phyloP scores from a whole-genome alignment of 2,888 invertebrate species.

The Plemyria rubiginata region DNA sequence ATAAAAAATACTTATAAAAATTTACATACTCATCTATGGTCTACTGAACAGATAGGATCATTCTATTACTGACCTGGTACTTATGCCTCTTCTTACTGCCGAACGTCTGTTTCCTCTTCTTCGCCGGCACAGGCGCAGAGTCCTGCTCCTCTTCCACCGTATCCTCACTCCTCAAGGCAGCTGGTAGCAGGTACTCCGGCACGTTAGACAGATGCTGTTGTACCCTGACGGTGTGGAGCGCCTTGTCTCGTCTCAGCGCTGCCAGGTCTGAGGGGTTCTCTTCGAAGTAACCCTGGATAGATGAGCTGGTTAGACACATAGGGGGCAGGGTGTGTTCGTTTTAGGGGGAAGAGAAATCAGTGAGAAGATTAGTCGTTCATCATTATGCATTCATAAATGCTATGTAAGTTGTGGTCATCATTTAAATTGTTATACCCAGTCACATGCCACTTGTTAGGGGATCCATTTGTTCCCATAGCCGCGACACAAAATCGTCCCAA shows the following conservation, averaged over 20 bases:
- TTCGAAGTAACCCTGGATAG: slow-evolving; percentile 91
- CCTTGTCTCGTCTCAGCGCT: slow-evolving; percentile 93
- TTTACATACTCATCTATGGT: too few species aligned
- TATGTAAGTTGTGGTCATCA: slow-evolving; percentile 59
- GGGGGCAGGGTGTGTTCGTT: background rate
- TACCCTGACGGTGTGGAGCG: slow-evolving; percentile 92
- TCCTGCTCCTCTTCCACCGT: slow-evolving; percentile 68
- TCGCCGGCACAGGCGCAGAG: slow-evolving; percentile 49
- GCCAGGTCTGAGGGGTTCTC: slow-evolving; percentile 95
- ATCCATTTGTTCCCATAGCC: too few species aligned
- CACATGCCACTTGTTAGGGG: background rate
- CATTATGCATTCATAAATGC: slow-evolving; percentile 64
- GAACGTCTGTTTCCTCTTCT: slow-evolving; percentile 66
- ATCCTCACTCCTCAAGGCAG: slow-evolving; percentile 88
- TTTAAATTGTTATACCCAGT: background rate
- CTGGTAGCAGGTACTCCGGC: slow-evolving; percentile 96
- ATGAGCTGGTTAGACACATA: slow-evolving; percentile 4
- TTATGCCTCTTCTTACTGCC: slow-evolving; percentile 75
- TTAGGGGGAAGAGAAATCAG: slow-evolving; percentile 52
- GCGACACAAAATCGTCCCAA: too few species aligned
- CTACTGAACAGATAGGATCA: too few species aligned
- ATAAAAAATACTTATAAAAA: too few species aligned
- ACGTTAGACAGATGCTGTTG: slow-evolving; percentile 95
- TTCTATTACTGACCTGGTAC: slow-evolving; percentile 63
- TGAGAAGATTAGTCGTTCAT: slow-evolving; percentile 84